Base-by-base conservation (phyloP, 2,113 vertebrate genomes). In the Ammospiza caudacuta region DNA sequence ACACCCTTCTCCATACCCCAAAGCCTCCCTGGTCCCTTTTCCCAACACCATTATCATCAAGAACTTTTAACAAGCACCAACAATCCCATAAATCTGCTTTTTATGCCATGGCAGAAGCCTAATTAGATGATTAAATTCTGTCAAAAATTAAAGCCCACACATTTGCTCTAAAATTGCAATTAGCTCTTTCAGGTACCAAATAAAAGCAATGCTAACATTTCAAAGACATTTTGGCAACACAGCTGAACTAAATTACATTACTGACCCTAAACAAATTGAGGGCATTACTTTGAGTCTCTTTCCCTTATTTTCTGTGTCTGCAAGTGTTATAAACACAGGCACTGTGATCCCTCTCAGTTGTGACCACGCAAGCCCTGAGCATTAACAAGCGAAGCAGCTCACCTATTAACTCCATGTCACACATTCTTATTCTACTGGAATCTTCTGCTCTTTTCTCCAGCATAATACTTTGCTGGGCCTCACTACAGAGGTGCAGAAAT, bases 131-230 rank as follows among this genome's bases (percentile, higher is more conserved):
- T 92, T 93, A 94, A 90, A 82, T 81, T 89, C 90, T 76, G 95
- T 73, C 92, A 82, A 76, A 97, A 96, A 75, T 35, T 47, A 61
- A 94, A 94, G 58, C 83, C 90, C 88, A 82, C 76, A 46, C 73
- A 20, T 41, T 96, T 51, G 37, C 90, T 82, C 69, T 83, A 51
- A 54, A 90, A 93, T 29, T 64, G 86, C 68, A 79, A 66, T 75
- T 58, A 75, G 49, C 66, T 39, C 83, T 68, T 75, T 20, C 33
- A 87, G 92, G 83, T 68, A 69, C 72, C 61, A 93, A 81, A 90
- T 46, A 84, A 72, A 90, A 93, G 62, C 73, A 87, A 39, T 0
- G 28, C 29, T 79, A 64, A 75, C 10, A 16, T 59, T 86, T 52
- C 68, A 74, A 92, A 90, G 76, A 31, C 16, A 33, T 4, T 24